Conservation (phyloP, 2,113 vertebrate species). For the Girardinichthys multiradiatus region DNA sequence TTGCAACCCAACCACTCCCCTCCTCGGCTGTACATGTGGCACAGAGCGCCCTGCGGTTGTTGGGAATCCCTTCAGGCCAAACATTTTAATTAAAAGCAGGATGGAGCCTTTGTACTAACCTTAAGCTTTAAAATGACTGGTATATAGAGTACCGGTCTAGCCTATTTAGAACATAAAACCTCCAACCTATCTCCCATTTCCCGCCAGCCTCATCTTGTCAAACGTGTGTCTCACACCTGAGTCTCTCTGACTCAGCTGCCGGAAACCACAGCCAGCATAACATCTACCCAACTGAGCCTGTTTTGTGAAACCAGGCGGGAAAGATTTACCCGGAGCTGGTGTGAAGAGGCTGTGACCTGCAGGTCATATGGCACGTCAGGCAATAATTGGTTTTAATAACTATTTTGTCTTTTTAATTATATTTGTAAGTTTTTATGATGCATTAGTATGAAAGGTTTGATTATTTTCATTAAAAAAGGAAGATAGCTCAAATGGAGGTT, state of each 20-base stretch:
- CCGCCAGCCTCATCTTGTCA: conserved; percentile 27
- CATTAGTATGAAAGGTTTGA: too few species aligned
- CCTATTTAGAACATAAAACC: conserved; percentile 17
- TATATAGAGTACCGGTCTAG: conserved; percentile 7
- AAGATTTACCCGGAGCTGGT: conserved; percentile 64
- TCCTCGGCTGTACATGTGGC: conserved; percentile 57
- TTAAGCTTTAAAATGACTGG: conserved; percentile 49
- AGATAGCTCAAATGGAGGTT: too few species aligned
- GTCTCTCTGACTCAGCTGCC: conserved; percentile 45
- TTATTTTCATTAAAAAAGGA: too few species aligned
- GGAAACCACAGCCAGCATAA: conserved; percentile 13
- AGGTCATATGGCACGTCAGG: conserved; percentile 55
- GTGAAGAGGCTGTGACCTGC: conserved; percentile 59
- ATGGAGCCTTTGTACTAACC: conserved; percentile 25
- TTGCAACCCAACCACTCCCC: conserved; percentile 8
- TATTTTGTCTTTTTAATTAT: too few species aligned
- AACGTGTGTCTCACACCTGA: conserved; percentile 52
- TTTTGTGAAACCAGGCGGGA: conserved; percentile 59
- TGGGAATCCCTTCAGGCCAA: conserved; percentile 45
- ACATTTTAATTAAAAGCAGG: conserved; percentile 68
- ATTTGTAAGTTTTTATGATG: too few species aligned
- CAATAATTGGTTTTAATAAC: too few species aligned
- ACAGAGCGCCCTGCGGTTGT: conserved; percentile 30
- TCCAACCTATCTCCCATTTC: conserved; percentile 21
- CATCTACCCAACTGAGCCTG: conserved; percentile 23